phyloP scores from a whole-genome alignment of 1,140 invertebrate species.

The Leucophenga varia region DNA sequence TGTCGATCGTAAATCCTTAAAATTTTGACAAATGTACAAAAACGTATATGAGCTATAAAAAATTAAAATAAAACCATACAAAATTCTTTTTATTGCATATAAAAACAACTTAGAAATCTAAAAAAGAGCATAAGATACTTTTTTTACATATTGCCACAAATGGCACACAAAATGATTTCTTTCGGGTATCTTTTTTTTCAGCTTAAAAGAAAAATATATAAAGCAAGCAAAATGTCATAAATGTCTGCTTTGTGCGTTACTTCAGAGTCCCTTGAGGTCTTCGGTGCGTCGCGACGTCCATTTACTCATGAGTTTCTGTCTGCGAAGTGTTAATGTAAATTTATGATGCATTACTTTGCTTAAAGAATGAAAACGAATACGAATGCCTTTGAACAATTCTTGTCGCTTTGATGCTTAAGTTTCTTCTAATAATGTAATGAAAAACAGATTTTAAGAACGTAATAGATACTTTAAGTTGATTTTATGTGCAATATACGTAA shows the following conservation, averaged over 20 bases:
- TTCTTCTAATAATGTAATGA: constrained; percentile 36
- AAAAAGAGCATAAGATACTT: constrained; percentile 26
- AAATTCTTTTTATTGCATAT: constrained; percentile 37
- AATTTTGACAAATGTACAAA: constrained; percentile 50
- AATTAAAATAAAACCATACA: constrained; percentile 47
- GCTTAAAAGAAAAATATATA: too few species aligned
- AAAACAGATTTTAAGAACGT: constrained; percentile 34
- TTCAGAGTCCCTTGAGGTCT: too few species aligned
- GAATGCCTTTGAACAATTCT: constrained; percentile 7
- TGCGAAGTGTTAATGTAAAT: constrained; percentile 52
- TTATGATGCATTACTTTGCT: constrained; percentile 47
- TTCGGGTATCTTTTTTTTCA: too few species aligned
- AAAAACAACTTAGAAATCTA: constrained; percentile 18
- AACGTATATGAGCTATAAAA: constrained; percentile 48
- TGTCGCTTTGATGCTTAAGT: constrained; percentile 19
- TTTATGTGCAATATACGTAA: too few species aligned
- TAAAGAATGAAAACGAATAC: background rate
- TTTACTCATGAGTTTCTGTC: constrained; percentile 37
- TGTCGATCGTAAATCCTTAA: constrained; percentile 49
- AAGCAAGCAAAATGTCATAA: constrained; percentile 46
- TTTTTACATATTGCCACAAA: constrained; percentile 38
- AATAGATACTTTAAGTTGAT: too few species aligned
- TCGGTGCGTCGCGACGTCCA: constrained; percentile 1
- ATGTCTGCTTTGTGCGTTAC: too few species aligned
- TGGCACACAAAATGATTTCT: constrained; percentile 47